Conservation (phyloP, 2,888 invertebrate genomes). For the Trachelus tabidus region DNA sequence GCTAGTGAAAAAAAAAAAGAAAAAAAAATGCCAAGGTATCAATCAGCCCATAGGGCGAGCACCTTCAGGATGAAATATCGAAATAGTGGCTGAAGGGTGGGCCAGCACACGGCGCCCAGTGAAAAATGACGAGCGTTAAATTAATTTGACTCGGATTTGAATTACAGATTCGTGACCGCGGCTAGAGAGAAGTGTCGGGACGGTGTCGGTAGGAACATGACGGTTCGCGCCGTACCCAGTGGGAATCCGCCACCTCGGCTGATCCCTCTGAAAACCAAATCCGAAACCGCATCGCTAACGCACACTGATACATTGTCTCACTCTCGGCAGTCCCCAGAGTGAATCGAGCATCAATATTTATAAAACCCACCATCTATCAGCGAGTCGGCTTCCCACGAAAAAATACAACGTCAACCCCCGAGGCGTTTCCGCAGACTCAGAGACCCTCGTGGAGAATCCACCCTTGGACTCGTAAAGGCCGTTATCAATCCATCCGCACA, state of each 20-base stretch:
- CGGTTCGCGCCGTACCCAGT: slow-evolving; percentile 34
- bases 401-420: not conserved
- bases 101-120: slow-evolving; percentile 32
- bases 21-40: slow-evolving; percentile 18
- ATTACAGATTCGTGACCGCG: slow-evolving; percentile 43
- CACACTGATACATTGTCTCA: not conserved
- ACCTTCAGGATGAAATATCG: slow-evolving; percentile 41
- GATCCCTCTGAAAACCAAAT: not conserved
- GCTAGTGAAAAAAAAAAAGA: slow-evolving; percentile 1
- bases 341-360: slow-evolving; percentile 40
- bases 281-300: slow-evolving; percentile 8
- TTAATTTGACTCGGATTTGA: slow-evolving; percentile 55
- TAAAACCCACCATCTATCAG: slow-evolving; percentile 40
- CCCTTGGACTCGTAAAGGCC: not conserved
- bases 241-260: slow-evolving; percentile 24
- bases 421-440: not conserved
- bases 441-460: not conserved
- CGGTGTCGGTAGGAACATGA: slow-evolving; percentile 39
- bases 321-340: slow-evolving; percentile 9
- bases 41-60: slow-evolving; percentile 8
- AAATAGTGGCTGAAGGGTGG: slow-evolving; percentile 16
- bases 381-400: slow-evolving; percentile 3
- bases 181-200: slow-evolving; percentile 24
- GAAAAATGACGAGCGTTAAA: slow-evolving; percentile 58
- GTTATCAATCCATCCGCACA: not conserved